phyloP scores from a whole-genome alignment of 1,140 invertebrate species.

The Sitodiplosis mosellana region DNA sequence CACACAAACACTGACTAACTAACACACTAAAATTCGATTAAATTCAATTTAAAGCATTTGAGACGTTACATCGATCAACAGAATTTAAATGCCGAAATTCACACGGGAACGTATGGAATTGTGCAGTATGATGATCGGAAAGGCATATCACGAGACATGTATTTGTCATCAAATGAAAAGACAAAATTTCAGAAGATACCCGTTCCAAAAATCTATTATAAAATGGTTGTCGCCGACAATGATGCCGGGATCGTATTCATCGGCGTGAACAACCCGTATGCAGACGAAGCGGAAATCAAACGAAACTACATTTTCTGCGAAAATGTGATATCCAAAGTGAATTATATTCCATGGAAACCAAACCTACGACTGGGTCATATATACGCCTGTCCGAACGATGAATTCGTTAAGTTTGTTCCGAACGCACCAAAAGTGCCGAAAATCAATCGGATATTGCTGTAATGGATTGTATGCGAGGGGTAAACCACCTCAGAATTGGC shows the following conservation, averaged over 20 bases:
- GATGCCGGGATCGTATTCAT: conserved; percentile 32
- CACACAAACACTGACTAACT: too few species aligned
- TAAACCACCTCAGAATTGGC: too few species aligned
- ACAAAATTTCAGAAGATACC: conserved; percentile 23
- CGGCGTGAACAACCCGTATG: conserved; percentile 39
- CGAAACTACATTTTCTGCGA: conserved; percentile 29
- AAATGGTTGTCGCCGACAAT: conserved; percentile 29
- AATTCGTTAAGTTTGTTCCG: conserved; percentile 33
- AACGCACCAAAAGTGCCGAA: conserved; percentile 10
- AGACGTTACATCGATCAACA: conserved; percentile 23
- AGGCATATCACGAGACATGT: conserved; percentile 26
- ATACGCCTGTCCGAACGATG: conserved; percentile 41
- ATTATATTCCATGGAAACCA: conserved; percentile 31
- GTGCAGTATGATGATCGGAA: conserved; percentile 28
- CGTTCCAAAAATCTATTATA: conserved; percentile 38
- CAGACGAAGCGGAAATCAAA: conserved; percentile 17
- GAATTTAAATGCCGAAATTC: conserved; percentile 28
- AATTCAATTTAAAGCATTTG: too few species aligned
- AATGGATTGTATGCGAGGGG: too few species aligned
- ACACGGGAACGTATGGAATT: conserved; percentile 35
- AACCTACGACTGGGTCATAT: conserved; percentile 36
- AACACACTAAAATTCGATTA: too few species aligned
- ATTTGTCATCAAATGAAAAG: conserved; percentile 25
- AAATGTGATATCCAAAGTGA: conserved; percentile 28
- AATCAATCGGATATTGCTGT: too few species aligned